Base-by-base conservation (phyloP, 2,888 invertebrate species). In the Anthoptus insignis region DNA sequence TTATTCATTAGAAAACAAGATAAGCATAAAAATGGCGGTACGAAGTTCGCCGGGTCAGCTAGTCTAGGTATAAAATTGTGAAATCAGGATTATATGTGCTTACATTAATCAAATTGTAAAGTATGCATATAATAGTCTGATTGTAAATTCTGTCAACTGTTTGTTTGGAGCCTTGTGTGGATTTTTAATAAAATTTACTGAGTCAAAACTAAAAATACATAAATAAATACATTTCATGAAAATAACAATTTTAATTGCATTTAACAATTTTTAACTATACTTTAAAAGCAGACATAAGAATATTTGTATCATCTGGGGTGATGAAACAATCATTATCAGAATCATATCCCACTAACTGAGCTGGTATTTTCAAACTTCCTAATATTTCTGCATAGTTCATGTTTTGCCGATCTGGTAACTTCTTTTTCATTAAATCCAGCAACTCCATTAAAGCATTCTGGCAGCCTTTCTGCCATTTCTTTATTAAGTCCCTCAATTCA, bases 401-500 rank as follows among this genome's bases (percentile, higher is more conserved):
- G 58, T 87, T 81, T 22, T 83, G 82, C 67, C 82, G 84, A 34
- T 91, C 89, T 0, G 88, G 87, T 68, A 87, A 82, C 59, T 90
- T 91, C 0, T 75, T 81, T 65, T 85, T 87, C 83, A 94, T 89
- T 37, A 91, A 69, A 37, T 88, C 88, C 75, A 94, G 84, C 13
- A 94, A 81, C 64, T 94, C 91, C 65, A 86, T 83, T 16, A 95
- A 76, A 0, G 94, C 94, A 72, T 87, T 86, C 69, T 94, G 93
- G 68, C 94, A 94, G 1, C 93, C 94, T 59, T 82, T 87, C 70
- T 93, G 91, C 94, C 94, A 95, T 72, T 88, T 94, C 64, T 90
- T 87, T 27, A 94, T 94, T 24, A 93, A 80, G 39, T 69, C 79
- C 65, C 88, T 78, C 6, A 95, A 73, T 75, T 94, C 94, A 67